A percentile compares a stretch with the other conserved stretches of the same genome.
Conservation (phyloP, 2,797 vertebrate genomes). For the Hypotaenidia okinawae region DNA sequence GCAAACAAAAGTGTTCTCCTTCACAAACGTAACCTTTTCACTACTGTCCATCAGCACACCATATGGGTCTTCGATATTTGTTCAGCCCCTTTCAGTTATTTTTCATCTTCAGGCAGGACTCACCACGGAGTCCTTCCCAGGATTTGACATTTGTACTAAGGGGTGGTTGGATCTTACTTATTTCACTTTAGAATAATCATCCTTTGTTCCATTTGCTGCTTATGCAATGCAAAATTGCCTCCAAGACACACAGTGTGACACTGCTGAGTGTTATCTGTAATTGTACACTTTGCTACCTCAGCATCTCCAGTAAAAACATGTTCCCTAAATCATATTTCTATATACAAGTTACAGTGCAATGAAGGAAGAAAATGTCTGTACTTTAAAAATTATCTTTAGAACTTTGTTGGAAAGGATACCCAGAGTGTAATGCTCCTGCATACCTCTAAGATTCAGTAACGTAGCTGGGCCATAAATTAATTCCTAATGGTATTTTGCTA, state of each 20-base stretch:
- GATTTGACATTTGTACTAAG: not conserved
- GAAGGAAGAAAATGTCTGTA: constrained; percentile 33
- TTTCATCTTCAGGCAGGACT: not conserved
- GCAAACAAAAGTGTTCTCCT: not conserved
- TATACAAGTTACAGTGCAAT: not conserved
- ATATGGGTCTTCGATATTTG: not conserved
- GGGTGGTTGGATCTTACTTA: not conserved
- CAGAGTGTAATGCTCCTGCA: not conserved
- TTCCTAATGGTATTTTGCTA: constrained; percentile 65
- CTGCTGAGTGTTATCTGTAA: not conserved
- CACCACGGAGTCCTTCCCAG: not conserved
- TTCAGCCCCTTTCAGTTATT: not conserved
- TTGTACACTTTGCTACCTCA: constrained; percentile 37
- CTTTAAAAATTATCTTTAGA: constrained; percentile 53
- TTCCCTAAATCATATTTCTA: constrained; percentile 40
- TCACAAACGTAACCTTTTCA: not conserved
- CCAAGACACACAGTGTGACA: not conserved
- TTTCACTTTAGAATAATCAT: not conserved
- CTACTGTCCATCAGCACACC: not conserved
- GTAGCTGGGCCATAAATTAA: constrained; percentile 56
- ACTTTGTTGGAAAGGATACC: constrained; percentile 41
- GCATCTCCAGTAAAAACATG: constrained; percentile 6
- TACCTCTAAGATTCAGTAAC: constrained; percentile 48
- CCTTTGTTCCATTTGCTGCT: not conserved
- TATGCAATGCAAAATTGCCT: not conserved